These are phyloP conservation scores for Maniola jurtina DNA, from an alignment of 1,140 invertebrate species.

Conservation along the genomic window DNA sequence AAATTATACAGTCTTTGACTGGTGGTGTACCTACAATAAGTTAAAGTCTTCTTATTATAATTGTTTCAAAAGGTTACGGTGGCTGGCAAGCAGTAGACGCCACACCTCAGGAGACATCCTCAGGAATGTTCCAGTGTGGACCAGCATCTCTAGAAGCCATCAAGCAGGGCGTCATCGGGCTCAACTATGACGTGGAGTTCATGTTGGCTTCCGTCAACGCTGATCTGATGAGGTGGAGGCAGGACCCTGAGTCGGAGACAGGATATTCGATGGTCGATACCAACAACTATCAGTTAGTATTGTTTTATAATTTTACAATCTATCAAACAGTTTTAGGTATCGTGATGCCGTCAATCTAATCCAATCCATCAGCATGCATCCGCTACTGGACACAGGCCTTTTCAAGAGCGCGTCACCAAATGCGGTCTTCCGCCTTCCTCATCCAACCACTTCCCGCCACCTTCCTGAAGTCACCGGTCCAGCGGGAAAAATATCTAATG, in stretches of 20 bases:
- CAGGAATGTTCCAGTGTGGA: conserved; percentile 82
- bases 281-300: conserved; percentile 84
- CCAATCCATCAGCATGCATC: background rate
- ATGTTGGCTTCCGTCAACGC: conserved; percentile 83
- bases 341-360: background rate
- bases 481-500: no score
- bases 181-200: conserved; percentile 85
- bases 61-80: conserved; percentile 35
- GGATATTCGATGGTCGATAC: conserved; percentile 83
- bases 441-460: no score
- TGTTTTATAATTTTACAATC: background rate
- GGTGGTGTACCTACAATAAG: no score
- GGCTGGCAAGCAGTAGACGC: conserved; percentile 88
- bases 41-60: no score
- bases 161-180: conserved; percentile 84
- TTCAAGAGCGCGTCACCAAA: no score
- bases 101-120: conserved; percentile 85
- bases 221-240: conserved; percentile 82
- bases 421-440: no score
- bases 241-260: conserved; percentile 77
- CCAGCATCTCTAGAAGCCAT: conserved; percentile 84
- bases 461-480: no score
- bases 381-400: no score
- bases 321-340: background rate
- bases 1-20: no score